Evolutionary conservation across 2,888 invertebrate genomes (phyloP), one percentile per base, ranked within the genome.

Genomic region (Latrodectus hesperus): DNA sequence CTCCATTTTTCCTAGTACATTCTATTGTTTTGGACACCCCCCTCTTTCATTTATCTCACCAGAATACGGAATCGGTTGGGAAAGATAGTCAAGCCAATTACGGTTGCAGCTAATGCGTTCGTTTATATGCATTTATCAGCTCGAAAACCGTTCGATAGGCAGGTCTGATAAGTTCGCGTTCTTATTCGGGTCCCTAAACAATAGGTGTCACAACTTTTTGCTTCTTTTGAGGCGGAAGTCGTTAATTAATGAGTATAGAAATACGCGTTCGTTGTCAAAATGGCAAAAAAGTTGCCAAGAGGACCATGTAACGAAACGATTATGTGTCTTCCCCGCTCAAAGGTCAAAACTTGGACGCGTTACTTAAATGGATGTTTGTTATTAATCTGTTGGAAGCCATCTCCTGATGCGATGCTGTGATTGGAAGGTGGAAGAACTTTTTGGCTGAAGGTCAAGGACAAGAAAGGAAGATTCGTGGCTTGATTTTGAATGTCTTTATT

Each of bases 91-190:
- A 52, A 67, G n/a, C 64, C 76, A 70, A 83, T 83, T 83, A 83
- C 70, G 51, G 6, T 52, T 52, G n/a, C 60, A n/a, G 75, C 71
- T 83, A 83, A 83, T 83, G 76, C 51, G 76, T 83, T 83, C 83
- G 83, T 83, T 83, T 83, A 83, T 83, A 83, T 83, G 83, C 83
- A 76, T 70, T 76, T 76, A 83, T 83, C 76, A 76, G 83, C 60
- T 60, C 75, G 68, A 55, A 74, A 71, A 17, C 26, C 60, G 60
- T 60, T 68, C 51, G 78, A 70, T 78, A 17, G 72, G 64, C 14
- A 68, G 38, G 16, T 10, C 22, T 49, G 77, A 77, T 77, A 77
- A 77, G 26, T 51, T 26, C 77, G 8, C 55, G 17, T 64, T 64
- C 53, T 53, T 78, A n/a, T 55, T 52, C 55, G 26, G 38, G 52